Conservation (phyloP, 2,888 invertebrate species). For the Eutolmus rufibarbis region DNA sequence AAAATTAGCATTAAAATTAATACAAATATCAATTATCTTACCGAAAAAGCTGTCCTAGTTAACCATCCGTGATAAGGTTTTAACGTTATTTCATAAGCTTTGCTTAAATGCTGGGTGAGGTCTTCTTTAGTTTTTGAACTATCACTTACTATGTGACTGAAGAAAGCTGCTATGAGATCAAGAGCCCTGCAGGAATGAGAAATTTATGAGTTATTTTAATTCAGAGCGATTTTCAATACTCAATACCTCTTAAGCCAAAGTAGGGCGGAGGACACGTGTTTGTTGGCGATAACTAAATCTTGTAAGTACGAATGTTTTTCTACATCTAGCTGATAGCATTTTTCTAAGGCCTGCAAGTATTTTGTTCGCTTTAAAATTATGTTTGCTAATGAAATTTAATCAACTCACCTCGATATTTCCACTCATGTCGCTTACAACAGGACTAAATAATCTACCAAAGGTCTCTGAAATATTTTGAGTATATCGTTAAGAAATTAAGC, state of each 20-base stretch:
- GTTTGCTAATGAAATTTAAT: not conserved
- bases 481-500: too few relatives aligned
- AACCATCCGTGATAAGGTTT: conserved; percentile 80
- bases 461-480: conserved; percentile 66
- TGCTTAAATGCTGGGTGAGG: conserved; percentile 69
- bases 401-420: conserved; percentile 75
- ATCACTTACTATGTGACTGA: conserved; percentile 59
- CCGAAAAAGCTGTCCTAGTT: conserved; percentile 76
- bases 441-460: conserved; percentile 76
- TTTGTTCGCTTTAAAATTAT: not conserved
- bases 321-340: conserved; percentile 66
- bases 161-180: conserved; percentile 59
- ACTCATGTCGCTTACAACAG: conserved; percentile 78
- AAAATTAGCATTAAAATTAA: not conserved
- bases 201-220: not conserved
- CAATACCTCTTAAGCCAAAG: conserved; percentile 77
- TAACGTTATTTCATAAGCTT: conserved; percentile 74
- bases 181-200: conserved; percentile 53
- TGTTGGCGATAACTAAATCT: conserved; percentile 72
- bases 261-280: conserved; percentile 70
- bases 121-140: conserved; percentile 61
- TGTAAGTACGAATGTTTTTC: conserved; percentile 69
- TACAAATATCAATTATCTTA: conserved; percentile 56
- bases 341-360: conserved; percentile 68
- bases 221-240: not conserved